Percentiles rank a stretch among this genome's conserved stretches.
phyloP scores from a whole-genome alignment of 2,113 vertebrate species.

The Atherinomorus stipes region DNA sequence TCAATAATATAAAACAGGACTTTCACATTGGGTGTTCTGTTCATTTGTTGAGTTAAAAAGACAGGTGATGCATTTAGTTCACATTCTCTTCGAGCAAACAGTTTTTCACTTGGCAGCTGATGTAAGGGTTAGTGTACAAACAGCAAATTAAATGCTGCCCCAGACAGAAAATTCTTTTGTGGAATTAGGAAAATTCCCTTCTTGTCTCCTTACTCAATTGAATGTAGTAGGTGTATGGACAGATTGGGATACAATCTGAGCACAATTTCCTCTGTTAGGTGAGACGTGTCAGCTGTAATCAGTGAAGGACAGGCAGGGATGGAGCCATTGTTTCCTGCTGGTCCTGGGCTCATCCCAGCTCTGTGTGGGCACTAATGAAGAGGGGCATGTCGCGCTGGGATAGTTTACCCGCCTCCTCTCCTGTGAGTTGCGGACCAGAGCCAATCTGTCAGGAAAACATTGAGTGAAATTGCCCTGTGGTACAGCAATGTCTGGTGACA shows the following conservation, averaged over 20 bases:
- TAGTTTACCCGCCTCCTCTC: constrained; percentile 93
- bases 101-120: constrained; percentile 74
- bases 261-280: constrained; percentile 84
- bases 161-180: constrained; percentile 80
- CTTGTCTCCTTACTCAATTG: constrained; percentile 66
- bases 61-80: constrained; percentile 62
- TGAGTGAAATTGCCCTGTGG: constrained; percentile 96
- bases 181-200: constrained; percentile 79
- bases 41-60: constrained; percentile 50
- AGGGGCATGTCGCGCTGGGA: constrained; percentile 92
- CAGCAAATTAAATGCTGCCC: constrained; percentile 70
- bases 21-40: constrained; percentile 65
- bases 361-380: constrained; percentile 95
- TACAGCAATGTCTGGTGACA: constrained; percentile 91
- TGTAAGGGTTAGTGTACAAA: constrained; percentile 62
- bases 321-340: constrained; percentile 82
- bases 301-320: constrained; percentile 75
- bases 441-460: constrained; percentile 97
- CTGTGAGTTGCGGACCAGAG: constrained; percentile 91
- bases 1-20: constrained; percentile 72
- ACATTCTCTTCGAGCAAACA: constrained; percentile 73
- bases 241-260: constrained; percentile 71
- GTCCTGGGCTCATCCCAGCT: constrained; percentile 81
- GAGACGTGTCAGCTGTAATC: constrained; percentile 85
- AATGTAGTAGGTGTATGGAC: constrained; percentile 66